These are phyloP conservation scores for Tinamus guttatus DNA, from an alignment of 2,113 vertebrate genomes.

Conservation along the genomic window DNA sequence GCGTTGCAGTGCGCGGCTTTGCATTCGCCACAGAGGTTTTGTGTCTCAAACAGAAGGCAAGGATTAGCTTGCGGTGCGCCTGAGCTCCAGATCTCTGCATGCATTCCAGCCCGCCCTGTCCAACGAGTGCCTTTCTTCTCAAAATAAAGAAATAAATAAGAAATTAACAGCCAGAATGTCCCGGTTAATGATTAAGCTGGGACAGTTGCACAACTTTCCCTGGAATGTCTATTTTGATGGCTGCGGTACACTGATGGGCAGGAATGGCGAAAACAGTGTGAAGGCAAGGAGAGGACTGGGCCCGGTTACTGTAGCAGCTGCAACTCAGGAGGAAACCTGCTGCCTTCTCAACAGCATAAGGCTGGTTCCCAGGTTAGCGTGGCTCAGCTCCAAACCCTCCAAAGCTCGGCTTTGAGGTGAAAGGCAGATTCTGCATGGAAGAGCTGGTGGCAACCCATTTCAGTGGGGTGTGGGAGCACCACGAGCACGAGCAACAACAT, in stretches of 20 bases:
- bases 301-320: neutral
- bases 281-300: rapidly evolving
- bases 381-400: neutral
- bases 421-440: neutral
- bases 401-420: neutral
- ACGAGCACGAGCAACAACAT: neutral
- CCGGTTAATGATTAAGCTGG: slow-evolving; percentile 54
- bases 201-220: slow-evolving; percentile 43
- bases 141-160: slow-evolving; percentile 54
- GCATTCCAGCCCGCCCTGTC: neutral
- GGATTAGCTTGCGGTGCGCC: neutral
- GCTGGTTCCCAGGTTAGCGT: rapidly evolving
- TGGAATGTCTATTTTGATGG: slow-evolving; percentile 56
- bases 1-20: neutral
- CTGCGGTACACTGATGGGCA: slow-evolving; percentile 1
- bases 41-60: neutral
- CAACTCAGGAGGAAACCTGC: neutral
- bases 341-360: neutral
- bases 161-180: slow-evolving; percentile 31
- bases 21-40: rapidly evolving
- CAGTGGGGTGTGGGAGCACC: neutral
- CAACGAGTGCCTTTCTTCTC: neutral
- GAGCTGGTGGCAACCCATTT: neutral
- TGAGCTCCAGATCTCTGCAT: neutral
- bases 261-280: slow-evolving; percentile 25